Evolutionary conservation across 2,888 invertebrate genomes (phyloP), one percentile per base, ranked within the genome.

Genomic region (Lepidocyrtinus sp.): DNA sequence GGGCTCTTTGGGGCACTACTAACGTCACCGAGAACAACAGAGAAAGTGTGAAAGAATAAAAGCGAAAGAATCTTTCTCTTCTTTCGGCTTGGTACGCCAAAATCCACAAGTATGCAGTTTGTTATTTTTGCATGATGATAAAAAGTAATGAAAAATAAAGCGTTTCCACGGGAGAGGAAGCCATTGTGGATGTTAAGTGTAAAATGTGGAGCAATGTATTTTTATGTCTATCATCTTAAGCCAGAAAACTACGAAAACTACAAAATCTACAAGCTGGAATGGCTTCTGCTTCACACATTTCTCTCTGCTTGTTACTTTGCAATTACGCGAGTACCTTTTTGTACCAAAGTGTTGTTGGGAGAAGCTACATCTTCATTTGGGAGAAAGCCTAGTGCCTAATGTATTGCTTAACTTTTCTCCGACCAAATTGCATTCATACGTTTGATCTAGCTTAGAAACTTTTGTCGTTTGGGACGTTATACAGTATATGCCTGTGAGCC

Each of bases 1-100:
- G 24, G 27, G 59, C 36, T 62, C 74, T 59, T 59, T 26, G 21
- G 65, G 59, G n/a, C 3, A 36, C 24, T 46, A 59, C 21, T 46
- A 63, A 45, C 64, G 68, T 50, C 65, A 63, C 59, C 61, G 45
- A 46, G 68, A 26, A 22, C 22, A 64, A 55, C 25, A 70, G 70
- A 62, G 62, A 68, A 68, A 65, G 65, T 12, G 36, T 24, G n/a
- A 68, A 68, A 68, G 75, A 36, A 36, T 36, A 12, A 36, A 36
- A 36, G 36, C 5, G 36, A 12, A 7, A 36, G 36, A 36, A 36
- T 36, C 36, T 36, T 12, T 5, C 36, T 36, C 12, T 7, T 12
- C 12, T 36, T 36, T 36, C 12, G 36, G 36, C 5, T 36, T 36
- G 36, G 36, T 36, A 36, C 12, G 36, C 12, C 5, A n/a, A 36